phyloP scores from a whole-genome alignment of 2,888 invertebrate genomes.

The Plagodis dolabraria region DNA sequence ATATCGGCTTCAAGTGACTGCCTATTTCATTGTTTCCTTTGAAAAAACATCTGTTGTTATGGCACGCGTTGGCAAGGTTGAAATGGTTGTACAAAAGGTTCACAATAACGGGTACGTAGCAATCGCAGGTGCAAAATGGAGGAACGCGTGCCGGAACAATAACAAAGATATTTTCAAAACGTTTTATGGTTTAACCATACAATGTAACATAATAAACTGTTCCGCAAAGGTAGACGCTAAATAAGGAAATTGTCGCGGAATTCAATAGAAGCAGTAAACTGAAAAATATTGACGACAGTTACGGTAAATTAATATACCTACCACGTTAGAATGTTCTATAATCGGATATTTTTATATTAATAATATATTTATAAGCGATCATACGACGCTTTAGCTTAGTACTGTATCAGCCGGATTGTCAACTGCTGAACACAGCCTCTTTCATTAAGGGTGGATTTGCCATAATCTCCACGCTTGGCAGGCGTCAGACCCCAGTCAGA shows the following conservation, averaged over 20 bases:
- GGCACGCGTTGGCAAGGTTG: slow-evolving; percentile 39
- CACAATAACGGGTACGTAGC: slow-evolving; percentile 22
- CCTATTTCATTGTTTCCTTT: slow-evolving; percentile 39
- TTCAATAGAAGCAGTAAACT: slow-evolving; percentile 43
- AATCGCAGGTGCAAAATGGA: slow-evolving; percentile 35
- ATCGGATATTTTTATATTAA: no score
- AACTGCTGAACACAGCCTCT: no score
- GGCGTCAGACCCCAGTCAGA: no score
- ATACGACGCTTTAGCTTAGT: no score
- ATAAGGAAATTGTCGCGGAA: slow-evolving; percentile 23
- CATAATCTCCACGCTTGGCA: no score
- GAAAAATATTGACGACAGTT: slow-evolving; percentile 1
- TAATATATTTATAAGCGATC: no score
- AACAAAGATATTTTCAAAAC: slow-evolving; percentile 25
- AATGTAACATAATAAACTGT: slow-evolving; percentile 15
- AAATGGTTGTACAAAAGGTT: slow-evolving; percentile 35
- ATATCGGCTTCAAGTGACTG: no score
- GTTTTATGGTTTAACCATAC: slow-evolving; percentile 14
- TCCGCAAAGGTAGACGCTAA: slow-evolving; percentile 25
- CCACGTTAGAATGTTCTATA: no score
- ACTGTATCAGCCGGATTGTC: no score
- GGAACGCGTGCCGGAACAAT: slow-evolving; percentile 24
- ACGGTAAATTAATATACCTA: no score
- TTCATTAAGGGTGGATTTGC: no score
- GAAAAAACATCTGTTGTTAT: slow-evolving; percentile 43